Conservation (phyloP, 2,888 invertebrate species). For the Athripsodes cinereus region DNA sequence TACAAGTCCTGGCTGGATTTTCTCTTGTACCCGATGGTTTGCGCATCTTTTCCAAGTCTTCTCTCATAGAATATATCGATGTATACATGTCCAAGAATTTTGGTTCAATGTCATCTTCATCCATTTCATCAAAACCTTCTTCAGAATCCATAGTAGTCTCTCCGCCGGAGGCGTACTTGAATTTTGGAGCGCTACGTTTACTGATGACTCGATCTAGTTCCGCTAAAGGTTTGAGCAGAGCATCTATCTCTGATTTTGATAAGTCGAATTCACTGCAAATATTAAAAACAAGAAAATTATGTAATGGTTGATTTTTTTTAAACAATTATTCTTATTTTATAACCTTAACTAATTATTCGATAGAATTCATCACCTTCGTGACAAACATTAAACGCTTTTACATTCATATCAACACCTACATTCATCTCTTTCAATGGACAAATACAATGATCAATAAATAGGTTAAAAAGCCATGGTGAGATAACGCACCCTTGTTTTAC, state of each 20-base stretch:
- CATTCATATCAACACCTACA: no score
- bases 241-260: constrained; percentile 32
- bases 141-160: constrained; percentile 1
- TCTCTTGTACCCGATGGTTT: constrained; percentile 72
- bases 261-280: constrained; percentile 26
- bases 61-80: constrained; percentile 64
- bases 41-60: constrained; percentile 64
- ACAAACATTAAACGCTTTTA: no score
- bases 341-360: no score
- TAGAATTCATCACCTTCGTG: no score
- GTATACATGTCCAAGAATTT: constrained; percentile 65
- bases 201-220: constrained; percentile 13
- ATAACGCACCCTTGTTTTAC: no score
- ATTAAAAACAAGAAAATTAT: neutral
- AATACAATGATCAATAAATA: no score
- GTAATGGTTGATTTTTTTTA: no score
- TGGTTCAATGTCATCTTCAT: constrained; percentile 44
- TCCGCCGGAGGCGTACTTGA: constrained; percentile 1
- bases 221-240: constrained; percentile 30
- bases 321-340: no score
- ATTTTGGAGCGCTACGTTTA: constrained; percentile 4
- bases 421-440: no score
- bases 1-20: constrained; percentile 76
- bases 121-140: constrained; percentile 31
- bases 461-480: no score